Conservation (phyloP, 1,140 invertebrate species). For the Potamilus streckersoni region DNA sequence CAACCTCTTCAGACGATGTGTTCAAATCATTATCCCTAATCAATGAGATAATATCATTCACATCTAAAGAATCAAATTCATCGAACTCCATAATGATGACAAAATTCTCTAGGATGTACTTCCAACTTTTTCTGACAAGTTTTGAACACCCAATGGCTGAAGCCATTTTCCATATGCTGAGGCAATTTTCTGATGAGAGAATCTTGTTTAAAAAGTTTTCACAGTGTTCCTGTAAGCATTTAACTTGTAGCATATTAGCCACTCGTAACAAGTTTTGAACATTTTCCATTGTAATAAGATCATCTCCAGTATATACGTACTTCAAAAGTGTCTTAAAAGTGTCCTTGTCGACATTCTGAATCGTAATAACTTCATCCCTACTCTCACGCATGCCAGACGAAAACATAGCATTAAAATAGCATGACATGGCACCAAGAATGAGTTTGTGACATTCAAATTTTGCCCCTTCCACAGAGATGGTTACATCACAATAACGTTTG, state of each 20-base stretch:
- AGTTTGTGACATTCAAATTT: slow-evolving; percentile 74
- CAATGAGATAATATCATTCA: slow-evolving; percentile 92
- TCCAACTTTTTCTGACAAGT: slow-evolving; percentile 76
- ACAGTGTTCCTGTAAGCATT: slow-evolving; percentile 81
- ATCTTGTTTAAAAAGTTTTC: slow-evolving; percentile 75
- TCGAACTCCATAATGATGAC: slow-evolving; percentile 86
- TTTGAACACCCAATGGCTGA: slow-evolving; percentile 78
- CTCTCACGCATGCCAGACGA: slow-evolving; percentile 76
- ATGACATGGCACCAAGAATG: slow-evolving; percentile 84
- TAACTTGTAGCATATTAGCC: slow-evolving; percentile 79
- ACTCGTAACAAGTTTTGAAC: slow-evolving; percentile 77
- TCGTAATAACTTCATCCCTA: slow-evolving; percentile 76
- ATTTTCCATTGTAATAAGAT: slow-evolving; percentile 79
- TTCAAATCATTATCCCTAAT: slow-evolving; percentile 97
- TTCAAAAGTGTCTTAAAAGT: slow-evolving; percentile 81
- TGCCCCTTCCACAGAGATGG: slow-evolving; percentile 7
- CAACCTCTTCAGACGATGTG: slow-evolving; percentile 93
- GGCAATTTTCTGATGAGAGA: slow-evolving; percentile 80
- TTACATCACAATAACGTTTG: slow-evolving; percentile 13
- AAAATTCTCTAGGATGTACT: slow-evolving; percentile 51
- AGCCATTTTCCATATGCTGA: slow-evolving; percentile 83
- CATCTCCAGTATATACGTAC: slow-evolving; percentile 83
- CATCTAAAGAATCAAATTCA: slow-evolving; percentile 93
- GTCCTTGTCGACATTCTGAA: slow-evolving; percentile 79
- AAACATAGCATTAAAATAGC: slow-evolving; percentile 85